Evolutionary conservation across 2,113 vertebrate genomes (phyloP).

Genomic region (Embiotoca jacksoni): DNA sequence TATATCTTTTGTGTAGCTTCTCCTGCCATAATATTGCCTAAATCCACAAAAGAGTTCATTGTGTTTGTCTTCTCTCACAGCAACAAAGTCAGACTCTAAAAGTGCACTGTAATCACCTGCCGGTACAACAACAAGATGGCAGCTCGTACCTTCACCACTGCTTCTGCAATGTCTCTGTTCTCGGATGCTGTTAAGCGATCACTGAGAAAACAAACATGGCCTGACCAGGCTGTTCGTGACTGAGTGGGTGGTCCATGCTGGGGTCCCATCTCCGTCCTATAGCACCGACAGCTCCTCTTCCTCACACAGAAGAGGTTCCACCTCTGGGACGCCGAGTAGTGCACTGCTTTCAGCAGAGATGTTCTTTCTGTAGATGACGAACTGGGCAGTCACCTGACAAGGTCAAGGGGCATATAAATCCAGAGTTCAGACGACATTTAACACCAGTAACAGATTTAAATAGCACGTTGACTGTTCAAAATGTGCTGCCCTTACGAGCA

Average conservation of each 20-base stretch:
- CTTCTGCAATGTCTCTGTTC: not conserved
- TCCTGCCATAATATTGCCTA: not conserved
- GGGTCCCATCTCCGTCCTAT: constrained; percentile 11
- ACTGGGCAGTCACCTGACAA: constrained; percentile 78
- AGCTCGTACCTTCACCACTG: not conserved
- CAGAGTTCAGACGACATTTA: not conserved
- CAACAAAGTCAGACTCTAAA: not conserved
- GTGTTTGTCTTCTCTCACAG: not conserved
- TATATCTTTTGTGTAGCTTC: not conserved
- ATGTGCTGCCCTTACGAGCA: not conserved
- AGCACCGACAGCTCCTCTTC: constrained; percentile 62
- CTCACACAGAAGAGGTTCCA: constrained; percentile 72
- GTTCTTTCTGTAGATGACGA: constrained; percentile 73
- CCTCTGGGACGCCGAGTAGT: constrained; percentile 63
- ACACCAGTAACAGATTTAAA: not conserved
- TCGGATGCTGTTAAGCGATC: not conserved
- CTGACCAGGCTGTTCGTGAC: not conserved
- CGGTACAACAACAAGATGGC: not conserved
- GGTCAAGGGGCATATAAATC: constrained; percentile 75
- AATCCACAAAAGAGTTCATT: not conserved
- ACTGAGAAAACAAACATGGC: not conserved
- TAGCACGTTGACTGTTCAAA: not conserved
- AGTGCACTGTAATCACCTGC: no score
- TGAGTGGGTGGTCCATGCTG: not conserved
- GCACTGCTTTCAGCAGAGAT: not conserved